A percentile compares a stretch with the other conserved stretches of the same genome.
Conservation (phyloP, 2,888 invertebrate genomes). For the Amphipyra tragopoginis region DNA sequence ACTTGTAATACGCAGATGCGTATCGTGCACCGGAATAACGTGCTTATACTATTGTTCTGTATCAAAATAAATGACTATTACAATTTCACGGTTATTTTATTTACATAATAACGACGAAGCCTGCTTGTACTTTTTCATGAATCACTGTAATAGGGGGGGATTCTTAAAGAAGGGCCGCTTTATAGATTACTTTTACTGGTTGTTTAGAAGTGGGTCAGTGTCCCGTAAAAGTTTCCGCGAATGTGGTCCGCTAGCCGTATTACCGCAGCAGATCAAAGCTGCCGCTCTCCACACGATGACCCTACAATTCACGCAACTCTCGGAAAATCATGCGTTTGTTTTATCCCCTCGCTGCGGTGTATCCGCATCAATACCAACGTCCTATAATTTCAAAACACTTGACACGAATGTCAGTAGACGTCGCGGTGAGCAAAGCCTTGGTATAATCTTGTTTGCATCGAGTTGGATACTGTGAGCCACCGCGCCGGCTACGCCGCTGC, state of each 20-base stretch:
- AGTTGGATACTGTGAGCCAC: constrained; percentile 57
- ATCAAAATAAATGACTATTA: constrained; percentile 36
- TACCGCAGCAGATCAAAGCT: constrained; percentile 83
- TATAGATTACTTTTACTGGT: constrained; percentile 73
- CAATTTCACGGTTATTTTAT: constrained; percentile 42
- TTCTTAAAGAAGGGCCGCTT: constrained; percentile 72
- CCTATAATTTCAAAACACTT: constrained; percentile 55
- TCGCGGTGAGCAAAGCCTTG: constrained; percentile 39
- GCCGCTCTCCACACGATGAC: constrained; percentile 70
- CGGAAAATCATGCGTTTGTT: constrained; percentile 75
- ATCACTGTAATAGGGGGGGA: constrained; percentile 40
- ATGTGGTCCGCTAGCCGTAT: constrained; percentile 78
- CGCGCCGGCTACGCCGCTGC: constrained; percentile 56
- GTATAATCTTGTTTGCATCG: constrained; percentile 59
- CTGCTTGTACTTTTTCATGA: constrained; percentile 53
- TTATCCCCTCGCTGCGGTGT: constrained; percentile 57
- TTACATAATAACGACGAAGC: constrained; percentile 39
- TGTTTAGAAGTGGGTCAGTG: constrained; percentile 84
- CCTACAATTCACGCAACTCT: constrained; percentile 71
- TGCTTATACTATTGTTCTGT: constrained; percentile 24
- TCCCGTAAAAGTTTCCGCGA: constrained; percentile 87
- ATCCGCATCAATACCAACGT: constrained; percentile 51
- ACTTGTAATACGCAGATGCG: constrained; percentile 24
- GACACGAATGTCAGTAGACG: constrained; percentile 33
- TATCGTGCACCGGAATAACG: constrained; percentile 13